Evolutionary conservation across 2,888 invertebrate genomes (phyloP), one percentile per base, ranked within the genome.

Genomic region (Pterobdella sp.): DNA sequence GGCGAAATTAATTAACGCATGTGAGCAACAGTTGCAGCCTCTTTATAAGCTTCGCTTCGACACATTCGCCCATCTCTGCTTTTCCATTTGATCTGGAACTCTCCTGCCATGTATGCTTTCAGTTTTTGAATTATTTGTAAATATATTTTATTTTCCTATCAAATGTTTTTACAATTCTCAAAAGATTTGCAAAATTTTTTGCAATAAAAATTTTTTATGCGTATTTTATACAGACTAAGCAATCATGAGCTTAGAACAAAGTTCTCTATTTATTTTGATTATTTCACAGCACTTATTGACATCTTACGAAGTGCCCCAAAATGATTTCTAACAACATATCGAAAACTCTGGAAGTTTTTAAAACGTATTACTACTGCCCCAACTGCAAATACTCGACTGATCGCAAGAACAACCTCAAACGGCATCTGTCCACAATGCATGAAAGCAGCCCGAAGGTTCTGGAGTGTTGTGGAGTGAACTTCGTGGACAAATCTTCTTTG

Each of bases 341-440:
- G 60, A 56, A 7, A n/a, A 26, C n/a, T 56, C 60, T 22, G 26
- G 60, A 18, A 7, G n/a, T 22, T n/a, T 56, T 56, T 26, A 56
- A 70, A 34, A 69, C 68, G 42, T 63, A 37, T 42, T 74, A 74
- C 71, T n/a, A 64, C 49, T 74, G 74, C 37, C 49, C 71, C 35
- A 42, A 74, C 42, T 74, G 74, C 52, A 37, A 37, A n/a, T 74
- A 74, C 71, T 52, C 36, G 52, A 74, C 74, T 2, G 74, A 74
- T 52, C 63, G 74, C 42, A 74, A 74, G 71, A 74, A 74, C 66
- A 74, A 74, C 71, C 66, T 74, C 31, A 74, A 74, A 64, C 71
- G 74, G 18, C 74, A 74, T 52, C 49, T 74, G 64, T 4, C 49
- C 63, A 74, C 74, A 18, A 74, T 74, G 74, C 74, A 74, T 60